Base-by-base conservation (phyloP, 2,113 vertebrate genomes). In the Dissostichus mawsoni region DNA sequence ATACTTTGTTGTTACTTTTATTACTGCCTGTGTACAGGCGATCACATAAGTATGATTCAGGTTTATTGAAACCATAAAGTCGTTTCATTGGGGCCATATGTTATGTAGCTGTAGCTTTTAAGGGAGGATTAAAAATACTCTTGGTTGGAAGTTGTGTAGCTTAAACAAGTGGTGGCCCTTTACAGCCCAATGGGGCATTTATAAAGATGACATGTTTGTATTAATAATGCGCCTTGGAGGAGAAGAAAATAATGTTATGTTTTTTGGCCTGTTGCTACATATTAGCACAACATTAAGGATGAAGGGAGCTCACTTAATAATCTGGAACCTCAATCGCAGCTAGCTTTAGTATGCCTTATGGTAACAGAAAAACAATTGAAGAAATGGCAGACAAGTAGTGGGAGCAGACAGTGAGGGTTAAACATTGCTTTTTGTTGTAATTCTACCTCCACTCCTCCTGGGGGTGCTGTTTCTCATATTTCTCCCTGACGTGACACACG, bases 391-490 rank as follows among this genome's bases (percentile, higher is more conserved):
- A 41, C 36, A 41, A 41, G n/a, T 11, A 67, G 16, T 10, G n/a
- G 23, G 0, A 56, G 45, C 23, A 81, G n/a, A 65, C 23, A 20
- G 18, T 29, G 0, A 75, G 65, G 3, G 18, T 29, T 7, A 64
- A 69, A 75, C 18, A 25, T 7, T 16, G 29, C 66, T 76, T 74
- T 0, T 48, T 41, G 16, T 23, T 55, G 50, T 29, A 44, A 57
- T 17, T 95, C 95, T 96, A 99, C 98, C 96, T 99, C 98, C 98
- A 99, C 87, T 99, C 97, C 50, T 99, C 98, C 57, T 98, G 97
- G 25, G 97, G 97, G 75, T 99, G 97, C 55, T 96, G 92, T 82
- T 96, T 96, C 88, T 99, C 98, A 67, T 97, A 99, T 84, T 96
- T 96, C 95, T 99, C 98, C 91, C 98, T 95, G 92, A 99, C 95